phyloP scores from a whole-genome alignment of 2,797 vertebrate genomes.

The Anabas testudineus region DNA sequence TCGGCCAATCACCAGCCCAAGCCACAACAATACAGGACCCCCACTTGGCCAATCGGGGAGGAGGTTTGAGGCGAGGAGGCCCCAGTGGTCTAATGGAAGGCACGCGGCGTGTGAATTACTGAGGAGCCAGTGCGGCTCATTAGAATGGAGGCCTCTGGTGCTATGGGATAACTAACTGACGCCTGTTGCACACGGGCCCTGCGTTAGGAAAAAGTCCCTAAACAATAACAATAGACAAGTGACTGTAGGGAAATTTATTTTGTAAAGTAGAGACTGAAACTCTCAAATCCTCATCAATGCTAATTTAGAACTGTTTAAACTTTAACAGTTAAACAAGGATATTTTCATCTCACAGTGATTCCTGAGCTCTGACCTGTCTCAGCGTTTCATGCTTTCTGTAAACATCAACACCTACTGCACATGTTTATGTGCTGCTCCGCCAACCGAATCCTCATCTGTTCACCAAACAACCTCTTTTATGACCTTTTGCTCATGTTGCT shows the following conservation, averaged over 20 bases:
- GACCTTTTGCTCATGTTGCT: not conserved
- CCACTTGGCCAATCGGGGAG: conserved; percentile 90
- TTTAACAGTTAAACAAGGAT: not conserved
- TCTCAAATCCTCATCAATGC: not conserved
- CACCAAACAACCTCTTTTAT: conserved; percentile 28
- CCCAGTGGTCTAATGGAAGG: conserved; percentile 94
- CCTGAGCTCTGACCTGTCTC: not conserved
- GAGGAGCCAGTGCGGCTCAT: conserved; percentile 81
- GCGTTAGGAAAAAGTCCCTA: conserved; percentile 71
- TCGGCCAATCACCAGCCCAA: conserved; percentile 90
- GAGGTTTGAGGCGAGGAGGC: conserved; percentile 86
- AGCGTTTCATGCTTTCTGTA: not conserved
- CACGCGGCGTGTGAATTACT: conserved; percentile 92
- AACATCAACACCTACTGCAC: conserved; percentile 33
- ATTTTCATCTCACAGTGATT: conserved; percentile 12
- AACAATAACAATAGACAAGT: conserved; percentile 68
- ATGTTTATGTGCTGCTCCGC: conserved; percentile 13
- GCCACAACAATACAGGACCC: conserved; percentile 92
- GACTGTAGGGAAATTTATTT: conserved; percentile 63
- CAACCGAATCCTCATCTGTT: conserved; percentile 12
- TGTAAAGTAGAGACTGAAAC: conserved; percentile 44
- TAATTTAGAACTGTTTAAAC: conserved; percentile 5
- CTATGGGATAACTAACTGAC: conserved; percentile 84
- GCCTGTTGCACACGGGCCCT: conserved; percentile 82
- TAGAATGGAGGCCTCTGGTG: conserved; percentile 82